phyloP scores from a whole-genome alignment of 2,888 invertebrate species.

The Platynereis dumerilii region DNA sequence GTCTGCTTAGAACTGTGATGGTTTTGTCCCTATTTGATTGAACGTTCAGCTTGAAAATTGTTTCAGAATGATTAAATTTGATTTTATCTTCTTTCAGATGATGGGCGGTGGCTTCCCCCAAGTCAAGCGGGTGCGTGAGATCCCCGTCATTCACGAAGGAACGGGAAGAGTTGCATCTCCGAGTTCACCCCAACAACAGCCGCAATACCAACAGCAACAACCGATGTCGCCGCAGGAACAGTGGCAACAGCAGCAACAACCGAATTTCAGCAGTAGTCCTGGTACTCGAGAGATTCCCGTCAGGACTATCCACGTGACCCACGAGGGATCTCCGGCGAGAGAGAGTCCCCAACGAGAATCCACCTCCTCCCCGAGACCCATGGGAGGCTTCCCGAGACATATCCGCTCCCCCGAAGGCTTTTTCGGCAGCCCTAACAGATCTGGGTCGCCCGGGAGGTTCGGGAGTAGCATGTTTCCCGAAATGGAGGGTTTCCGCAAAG shows the following conservation, averaged over 20 bases:
- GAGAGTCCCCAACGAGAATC: too few relatives aligned
- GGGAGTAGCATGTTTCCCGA: too few relatives aligned
- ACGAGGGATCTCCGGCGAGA: slow-evolving; percentile 8
- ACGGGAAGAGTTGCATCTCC: slow-evolving; percentile 3
- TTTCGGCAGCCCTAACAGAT: too few relatives aligned
- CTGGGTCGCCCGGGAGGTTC: too few relatives aligned
- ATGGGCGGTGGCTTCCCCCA: background rate
- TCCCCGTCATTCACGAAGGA: slow-evolving; percentile 15
- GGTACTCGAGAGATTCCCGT: slow-evolving; percentile 2
- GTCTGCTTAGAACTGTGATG: too few relatives aligned
- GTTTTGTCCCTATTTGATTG: too few relatives aligned
- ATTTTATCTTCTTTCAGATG: background rate
- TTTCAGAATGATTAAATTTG: too few relatives aligned
- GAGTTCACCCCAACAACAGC: background rate
- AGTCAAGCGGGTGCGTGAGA: slow-evolving; percentile 15
- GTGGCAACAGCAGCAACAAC: background rate
- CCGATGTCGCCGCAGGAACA: slow-evolving; percentile 3
- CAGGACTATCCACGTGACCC: slow-evolving; percentile 10
- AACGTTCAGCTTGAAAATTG: too few relatives aligned
- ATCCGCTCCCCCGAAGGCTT: too few relatives aligned
- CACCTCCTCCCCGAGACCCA: too few relatives aligned
- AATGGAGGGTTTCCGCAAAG: too few relatives aligned
- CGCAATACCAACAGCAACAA: background rate
- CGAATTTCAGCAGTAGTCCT: slow-evolving; percentile 6
- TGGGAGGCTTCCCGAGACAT: too few relatives aligned